These are phyloP conservation scores for Notodonta ziczac DNA, from an alignment of 2,888 invertebrate genomes.

Conservation along the genomic window DNA sequence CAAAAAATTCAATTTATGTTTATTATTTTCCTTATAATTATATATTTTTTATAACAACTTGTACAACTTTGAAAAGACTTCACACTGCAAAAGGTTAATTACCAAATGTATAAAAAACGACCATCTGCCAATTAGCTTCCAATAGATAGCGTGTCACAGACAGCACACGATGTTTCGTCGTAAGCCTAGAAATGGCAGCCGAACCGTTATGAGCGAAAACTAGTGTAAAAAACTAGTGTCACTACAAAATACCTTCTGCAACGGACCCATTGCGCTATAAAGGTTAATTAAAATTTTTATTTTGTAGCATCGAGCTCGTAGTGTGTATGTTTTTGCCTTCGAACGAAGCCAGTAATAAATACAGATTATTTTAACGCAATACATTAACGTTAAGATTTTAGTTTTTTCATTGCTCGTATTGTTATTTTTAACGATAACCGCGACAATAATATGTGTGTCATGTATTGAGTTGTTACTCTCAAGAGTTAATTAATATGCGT, in stretches of 20 bases:
- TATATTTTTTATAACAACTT: constrained; percentile 20
- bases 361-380: constrained; percentile 9
- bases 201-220: constrained; percentile 29
- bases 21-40: constrained; percentile 20
- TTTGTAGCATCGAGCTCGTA: constrained; percentile 21
- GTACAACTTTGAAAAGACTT: constrained; percentile 30
- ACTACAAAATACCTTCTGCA: constrained; percentile 24
- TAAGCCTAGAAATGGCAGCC: constrained; percentile 42
- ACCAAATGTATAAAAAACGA: constrained; percentile 38
- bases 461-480: constrained; percentile 14
- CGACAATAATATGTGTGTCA: constrained; percentile 2
- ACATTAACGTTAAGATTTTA: constrained; percentile 9
- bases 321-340: constrained; percentile 17
- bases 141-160: constrained; percentile 39
- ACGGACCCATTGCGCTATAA: constrained; percentile 11
- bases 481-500: too few relatives aligned
- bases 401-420: constrained; percentile 6
- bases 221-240: constrained; percentile 27
- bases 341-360: constrained; percentile 15
- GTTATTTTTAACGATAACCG: constrained; percentile 1
- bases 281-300: constrained; percentile 32
- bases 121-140: constrained; percentile 49
- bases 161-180: constrained; percentile 26
- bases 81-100: constrained; percentile 50
- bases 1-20: constrained; percentile 22